A percentile compares a stretch with the other conserved stretches of the same genome.
These are phyloP conservation scores for Lasiurus borealis DNA, from an alignment of 2,113 vertebrate species.

Conservation along the genomic window DNA sequence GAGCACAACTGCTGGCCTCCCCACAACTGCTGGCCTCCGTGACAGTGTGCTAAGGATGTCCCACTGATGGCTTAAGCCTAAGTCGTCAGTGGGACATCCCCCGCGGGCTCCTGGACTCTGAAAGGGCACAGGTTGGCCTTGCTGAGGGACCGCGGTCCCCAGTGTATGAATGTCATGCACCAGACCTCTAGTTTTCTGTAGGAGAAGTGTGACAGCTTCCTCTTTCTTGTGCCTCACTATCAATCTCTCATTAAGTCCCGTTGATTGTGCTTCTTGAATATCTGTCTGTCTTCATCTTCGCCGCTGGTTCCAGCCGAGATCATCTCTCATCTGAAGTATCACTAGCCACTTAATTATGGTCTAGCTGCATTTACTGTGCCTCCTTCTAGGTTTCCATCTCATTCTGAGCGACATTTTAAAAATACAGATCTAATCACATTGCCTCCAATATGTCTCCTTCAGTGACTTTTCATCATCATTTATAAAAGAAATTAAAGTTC, in stretches of 20 bases:
- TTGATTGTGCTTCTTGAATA: conserved; percentile 14
- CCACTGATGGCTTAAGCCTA: no score
- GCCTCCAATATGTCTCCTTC: conserved; percentile 14
- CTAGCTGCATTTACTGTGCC: neutral
- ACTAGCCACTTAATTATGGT: neutral
- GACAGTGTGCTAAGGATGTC: no score
- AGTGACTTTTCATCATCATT: conserved; percentile 25
- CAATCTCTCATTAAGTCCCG: neutral
- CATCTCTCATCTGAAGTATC: neutral
- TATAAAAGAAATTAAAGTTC: neutral
- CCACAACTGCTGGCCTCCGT: no score
- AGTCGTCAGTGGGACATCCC: no score
- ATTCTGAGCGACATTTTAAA: conserved; percentile 14
- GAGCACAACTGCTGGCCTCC: no score
- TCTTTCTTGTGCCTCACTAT: neutral
- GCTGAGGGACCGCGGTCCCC: no score
- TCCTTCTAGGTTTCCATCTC: neutral
- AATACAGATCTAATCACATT: neutral
- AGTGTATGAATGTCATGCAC: no score
- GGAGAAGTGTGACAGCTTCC: conserved; percentile 4
- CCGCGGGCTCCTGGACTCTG: no score
- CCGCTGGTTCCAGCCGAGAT: neutral
- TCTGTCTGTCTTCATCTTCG: neutral
- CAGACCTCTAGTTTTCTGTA: neutral
- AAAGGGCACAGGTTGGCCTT: no score